phyloP scores from a whole-genome alignment of 2,797 vertebrate species.

The Leucoraja ocellata region DNA sequence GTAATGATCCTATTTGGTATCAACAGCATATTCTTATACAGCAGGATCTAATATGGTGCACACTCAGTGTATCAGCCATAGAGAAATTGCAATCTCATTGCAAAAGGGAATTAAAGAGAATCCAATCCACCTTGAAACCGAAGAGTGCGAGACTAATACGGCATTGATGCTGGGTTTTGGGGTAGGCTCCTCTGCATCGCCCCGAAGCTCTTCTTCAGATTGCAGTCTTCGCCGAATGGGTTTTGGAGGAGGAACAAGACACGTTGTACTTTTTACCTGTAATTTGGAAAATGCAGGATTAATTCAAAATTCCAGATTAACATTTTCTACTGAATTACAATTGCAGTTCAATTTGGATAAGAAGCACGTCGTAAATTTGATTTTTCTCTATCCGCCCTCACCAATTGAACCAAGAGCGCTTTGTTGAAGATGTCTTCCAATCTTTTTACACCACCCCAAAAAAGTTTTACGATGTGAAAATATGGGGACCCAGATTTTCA shows the following conservation, averaged over 20 bases:
- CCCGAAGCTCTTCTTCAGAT: slow-evolving; percentile 91
- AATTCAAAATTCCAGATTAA: not conserved
- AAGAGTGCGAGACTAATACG: slow-evolving; percentile 82
- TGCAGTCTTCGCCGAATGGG: slow-evolving; percentile 91
- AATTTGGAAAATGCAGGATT: slow-evolving; percentile 11
- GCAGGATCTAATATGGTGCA: not conserved
- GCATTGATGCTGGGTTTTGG: slow-evolving; percentile 80
- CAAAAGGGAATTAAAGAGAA: slow-evolving; percentile 34
- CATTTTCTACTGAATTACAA: not conserved
- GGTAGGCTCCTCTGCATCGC: slow-evolving; percentile 81
- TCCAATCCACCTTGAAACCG: slow-evolving; percentile 79
- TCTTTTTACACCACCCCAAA: not conserved
- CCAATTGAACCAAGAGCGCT: not conserved
- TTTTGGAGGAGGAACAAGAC: slow-evolving; percentile 90
- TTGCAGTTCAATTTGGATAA: not conserved
- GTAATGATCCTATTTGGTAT: not conserved
- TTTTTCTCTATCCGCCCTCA: too few species aligned
- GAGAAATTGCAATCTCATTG: not conserved
- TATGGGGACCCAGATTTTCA: not conserved
- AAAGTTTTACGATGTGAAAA: not conserved
- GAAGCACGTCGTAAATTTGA: too few species aligned
- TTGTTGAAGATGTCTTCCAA: not conserved
- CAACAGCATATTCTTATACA: not conserved
- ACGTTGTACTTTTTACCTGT: slow-evolving; percentile 79
- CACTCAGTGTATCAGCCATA: not conserved